Percentiles rank a stretch among this genome's conserved stretches.
phyloP scores from a whole-genome alignment of 2,113 vertebrate genomes.

The Tragelaphus scriptus region DNA sequence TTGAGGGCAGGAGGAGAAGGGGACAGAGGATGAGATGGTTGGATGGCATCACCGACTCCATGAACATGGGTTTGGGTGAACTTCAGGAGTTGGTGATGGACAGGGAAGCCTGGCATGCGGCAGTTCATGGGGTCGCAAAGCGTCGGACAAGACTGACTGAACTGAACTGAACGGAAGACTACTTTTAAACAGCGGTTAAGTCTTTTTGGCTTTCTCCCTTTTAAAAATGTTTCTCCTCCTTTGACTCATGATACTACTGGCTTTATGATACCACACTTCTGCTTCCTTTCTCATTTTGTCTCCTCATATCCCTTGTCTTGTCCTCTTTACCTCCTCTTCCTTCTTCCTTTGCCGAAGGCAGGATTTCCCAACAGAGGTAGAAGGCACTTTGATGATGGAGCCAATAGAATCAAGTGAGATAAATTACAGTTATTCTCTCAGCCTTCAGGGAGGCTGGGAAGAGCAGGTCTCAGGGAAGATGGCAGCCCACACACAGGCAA shows the following conservation, averaged over 20 bases:
- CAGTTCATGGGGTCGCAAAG: neutral
- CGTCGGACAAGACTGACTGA: accelerated
- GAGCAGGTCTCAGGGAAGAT: neutral
- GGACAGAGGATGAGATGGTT: no score
- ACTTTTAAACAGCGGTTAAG: neutral
- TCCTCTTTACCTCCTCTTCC: neutral
- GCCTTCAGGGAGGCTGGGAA: neutral
- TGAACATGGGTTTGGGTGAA: no score
- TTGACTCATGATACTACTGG: neutral
- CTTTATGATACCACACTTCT: neutral
- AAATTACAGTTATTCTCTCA: neutral
- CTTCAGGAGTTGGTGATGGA: neutral
- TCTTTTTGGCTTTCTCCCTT: neutral
- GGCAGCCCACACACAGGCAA: neutral
- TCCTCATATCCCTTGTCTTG: neutral
- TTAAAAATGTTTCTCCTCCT: neutral
- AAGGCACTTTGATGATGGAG: neutral
- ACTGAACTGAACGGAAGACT: neutral
- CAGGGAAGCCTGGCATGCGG: neutral
- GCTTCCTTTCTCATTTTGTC: neutral
- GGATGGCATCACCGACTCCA: no score
- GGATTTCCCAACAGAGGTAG: neutral
- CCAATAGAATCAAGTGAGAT: neutral
- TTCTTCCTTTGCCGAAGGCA: neutral
- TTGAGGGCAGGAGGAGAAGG: no score